Base-by-base conservation (phyloP, 2,888 invertebrate genomes). In the Drosophila gaucha region DNA sequence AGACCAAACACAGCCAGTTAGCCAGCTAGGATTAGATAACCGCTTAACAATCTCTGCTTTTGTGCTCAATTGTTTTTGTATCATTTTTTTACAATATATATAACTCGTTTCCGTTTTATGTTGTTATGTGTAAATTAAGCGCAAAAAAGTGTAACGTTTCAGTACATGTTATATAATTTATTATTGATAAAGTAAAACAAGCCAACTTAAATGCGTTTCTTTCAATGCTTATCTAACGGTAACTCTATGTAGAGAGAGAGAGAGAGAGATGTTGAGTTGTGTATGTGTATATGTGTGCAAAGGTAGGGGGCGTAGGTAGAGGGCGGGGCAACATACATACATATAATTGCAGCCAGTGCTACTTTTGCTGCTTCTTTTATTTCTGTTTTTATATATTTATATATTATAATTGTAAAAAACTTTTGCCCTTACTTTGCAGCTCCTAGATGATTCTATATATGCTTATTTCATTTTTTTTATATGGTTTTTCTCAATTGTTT, bases 141-240 rank as follows among this genome's bases (percentile, higher is more conserved):
- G 56, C 58, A 60, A 36, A 68, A 75, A 72, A 59, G 70, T 75
- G 65, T 83, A 74, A 80, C 69, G 65, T 66, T 84, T 86, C 85
- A 82, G 84, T 82, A 85, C 85, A 80, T 86, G 85, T 86, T 86
- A 84, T 82, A 82, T 82, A 82, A 86, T 86, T 86, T 82, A 82
- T 82, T 82, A 86, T 80, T 80, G 78, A 82, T 86, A 77, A 82
- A 80, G 78, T 86, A 82, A 86, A 82, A 82, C 85, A 82, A 82
- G 82, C 87, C 87, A 82, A 86, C 85, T 80, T 86, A 84, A 82
- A 86, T 86, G 82, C 87, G 68, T 74, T 78, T 68, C 62, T 36
- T 79, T 39, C 63, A 55, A 67, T 84, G 66, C 77, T 71, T 85
- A 67, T 52, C 65, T 75, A 71, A 57, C 36, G 51, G 54, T 71